Conservation (phyloP, 2,113 vertebrate species). For the Polypterus senegalus region DNA sequence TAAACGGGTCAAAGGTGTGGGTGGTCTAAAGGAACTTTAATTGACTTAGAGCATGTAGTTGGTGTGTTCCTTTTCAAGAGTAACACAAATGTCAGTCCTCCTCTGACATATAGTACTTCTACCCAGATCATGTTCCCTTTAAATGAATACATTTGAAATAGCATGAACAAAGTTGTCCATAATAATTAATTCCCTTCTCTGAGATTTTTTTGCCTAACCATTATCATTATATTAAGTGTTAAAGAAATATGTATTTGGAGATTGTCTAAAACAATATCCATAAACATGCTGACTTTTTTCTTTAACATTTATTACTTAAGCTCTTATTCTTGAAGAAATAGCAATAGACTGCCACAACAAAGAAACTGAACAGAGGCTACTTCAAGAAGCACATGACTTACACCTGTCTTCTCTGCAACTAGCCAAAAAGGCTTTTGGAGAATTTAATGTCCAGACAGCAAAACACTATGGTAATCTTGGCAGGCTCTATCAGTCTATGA, state of each 20-base stretch:
- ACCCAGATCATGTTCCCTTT: background rate
- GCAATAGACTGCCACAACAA: slow-evolving; percentile 98
- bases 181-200: background rate
- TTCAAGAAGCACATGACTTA: slow-evolving; percentile 92
- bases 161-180: no score
- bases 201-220: no score
- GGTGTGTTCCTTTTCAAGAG: no score
- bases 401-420: slow-evolving; percentile 94
- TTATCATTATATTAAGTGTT: no score
- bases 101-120: no score
- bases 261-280: background rate
- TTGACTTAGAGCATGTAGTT: no score
- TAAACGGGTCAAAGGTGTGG: slow-evolving; percentile 93
- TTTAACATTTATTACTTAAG: slow-evolving; percentile 35
- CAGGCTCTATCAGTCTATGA: slow-evolving; percentile 96
- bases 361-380: slow-evolving; percentile 89
- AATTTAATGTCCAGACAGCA: slow-evolving; percentile 96
- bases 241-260: no score
- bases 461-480: slow-evolving; percentile 98
- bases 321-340: slow-evolving; percentile 94
- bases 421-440: slow-evolving; percentile 96
- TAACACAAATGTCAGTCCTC: no score
- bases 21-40: background rate
- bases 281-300: background rate
- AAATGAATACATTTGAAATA: no score